Base-by-base conservation (phyloP, 2,888 invertebrate species). In the Parnassius smintheus region DNA sequence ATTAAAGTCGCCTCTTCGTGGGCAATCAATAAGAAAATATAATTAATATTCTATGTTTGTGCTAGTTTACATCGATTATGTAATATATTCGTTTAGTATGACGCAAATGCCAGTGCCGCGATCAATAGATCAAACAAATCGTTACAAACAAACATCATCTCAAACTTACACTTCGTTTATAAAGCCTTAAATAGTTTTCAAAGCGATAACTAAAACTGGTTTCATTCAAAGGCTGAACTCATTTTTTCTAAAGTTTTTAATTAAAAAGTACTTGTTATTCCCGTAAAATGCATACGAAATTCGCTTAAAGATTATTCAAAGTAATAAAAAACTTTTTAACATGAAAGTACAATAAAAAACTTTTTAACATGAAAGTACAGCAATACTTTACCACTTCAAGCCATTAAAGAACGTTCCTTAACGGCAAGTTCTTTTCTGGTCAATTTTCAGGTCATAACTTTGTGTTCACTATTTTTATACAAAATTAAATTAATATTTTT, bases 251-350 rank as follows among this genome's bases (percentile, higher is more conserved):
- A 68, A 69, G 66, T 68, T 65, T 51, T 25, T 59, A 62, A 67
- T 69, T 61, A 68, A 56, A 59, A 59, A 54, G 59, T 46, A 41
- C 59, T 59, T 22, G 59, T 60, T 63, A 58, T 60, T 63, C 62
- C 62, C 59, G 51, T 52, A 7, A 41, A 18, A 52, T 41, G 50
- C 25, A 55, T 55, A 55, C 50, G 62, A 42, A 52, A 51, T 63
- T 56, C 56, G 51, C 42, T 52, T 55, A 18, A 63, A 63, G 55
- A 59, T 63, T 63, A 59, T 59, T 63, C 35, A 59, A 56, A 22
- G 56, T 56, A 63, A 59, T 63, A 63, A 59, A 58, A 63, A 63
- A 59, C 18, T 56, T 59, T 55, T 51, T 46, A 50, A 59, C 58
- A 35, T 44, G 44, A 11, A 44, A 11, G 44, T 44, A 44, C 44